Evolutionary conservation across 1,140 invertebrate genomes (phyloP).

Genomic region (Saccostrea cuccullata): DNA sequence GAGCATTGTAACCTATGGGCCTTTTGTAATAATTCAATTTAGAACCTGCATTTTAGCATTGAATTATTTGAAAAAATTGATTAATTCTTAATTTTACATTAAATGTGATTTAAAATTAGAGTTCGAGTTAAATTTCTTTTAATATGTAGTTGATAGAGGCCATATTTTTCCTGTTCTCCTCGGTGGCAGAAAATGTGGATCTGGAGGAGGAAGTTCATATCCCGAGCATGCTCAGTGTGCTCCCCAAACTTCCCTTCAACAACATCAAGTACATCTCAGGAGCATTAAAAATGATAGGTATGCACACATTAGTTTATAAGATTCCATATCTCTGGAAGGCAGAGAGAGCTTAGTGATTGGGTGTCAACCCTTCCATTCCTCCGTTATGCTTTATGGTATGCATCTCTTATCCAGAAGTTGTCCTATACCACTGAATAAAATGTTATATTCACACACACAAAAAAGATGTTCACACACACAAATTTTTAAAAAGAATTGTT

Average conservation of each 20-base stretch:
- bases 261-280: slow-evolving; percentile 84
- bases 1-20: no score
- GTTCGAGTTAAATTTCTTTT: not conserved
- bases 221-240: slow-evolving; percentile 83
- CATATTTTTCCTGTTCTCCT: slow-evolving; percentile 88
- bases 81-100: no score
- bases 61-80: no score
- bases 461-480: not conserved
- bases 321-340: no score
- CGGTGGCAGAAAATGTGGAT: slow-evolving; percentile 88
- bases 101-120: no score
- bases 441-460: not conserved
- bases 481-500: not conserved
- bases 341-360: no score
- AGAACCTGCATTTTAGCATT: no score
- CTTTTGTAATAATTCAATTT: no score
- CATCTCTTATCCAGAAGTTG: no score
- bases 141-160: slow-evolving; percentile 85
- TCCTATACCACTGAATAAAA: no score
- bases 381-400: no score
- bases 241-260: slow-evolving; percentile 83
- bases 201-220: slow-evolving; percentile 83
- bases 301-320: slow-evolving; percentile 49
- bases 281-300: slow-evolving; percentile 86
- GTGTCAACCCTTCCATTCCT: no score